Conservation (phyloP, 2,888 invertebrate species). For the Axea sp. region DNA sequence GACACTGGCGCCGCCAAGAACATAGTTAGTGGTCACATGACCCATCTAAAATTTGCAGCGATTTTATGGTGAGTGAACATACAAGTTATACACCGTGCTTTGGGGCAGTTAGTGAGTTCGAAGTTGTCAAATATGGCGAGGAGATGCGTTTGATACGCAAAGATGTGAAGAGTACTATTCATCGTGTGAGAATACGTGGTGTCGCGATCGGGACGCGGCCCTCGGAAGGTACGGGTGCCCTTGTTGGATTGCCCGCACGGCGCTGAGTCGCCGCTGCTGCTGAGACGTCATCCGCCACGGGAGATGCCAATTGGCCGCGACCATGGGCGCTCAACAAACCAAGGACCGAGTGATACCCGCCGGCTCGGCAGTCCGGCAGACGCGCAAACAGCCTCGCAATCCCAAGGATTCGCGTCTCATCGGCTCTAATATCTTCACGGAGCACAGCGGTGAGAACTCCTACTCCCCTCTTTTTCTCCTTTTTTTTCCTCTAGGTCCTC, state of each 20-base stretch:
- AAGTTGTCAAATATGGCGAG: slow-evolving; percentile 81
- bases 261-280: slow-evolving; percentile 34
- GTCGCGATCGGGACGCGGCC: slow-evolving; percentile 48
- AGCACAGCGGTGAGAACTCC: slow-evolving; percentile 91
- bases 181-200: slow-evolving; percentile 51
- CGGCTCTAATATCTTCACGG: slow-evolving; percentile 95
- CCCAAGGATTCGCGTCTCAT: slow-evolving; percentile 91
- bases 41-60: too few relatives aligned
- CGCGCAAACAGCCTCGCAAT: slow-evolving; percentile 87
- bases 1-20: too few relatives aligned
- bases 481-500: background rate
- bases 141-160: slow-evolving; percentile 71
- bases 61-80: too few relatives aligned
- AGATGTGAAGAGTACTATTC: slow-evolving; percentile 62
- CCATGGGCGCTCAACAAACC: slow-evolving; percentile 96
- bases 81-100: too few relatives aligned
- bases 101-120: slow-evolving; percentile 57
- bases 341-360: slow-evolving; percentile 90
- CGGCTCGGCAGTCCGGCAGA: slow-evolving; percentile 85
- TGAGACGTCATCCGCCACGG: slow-evolving; percentile 54
- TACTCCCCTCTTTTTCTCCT: slow-evolving; percentile 64
- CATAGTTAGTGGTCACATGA: too few relatives aligned
- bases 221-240: slow-evolving; percentile 42
- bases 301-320: slow-evolving; percentile 80
- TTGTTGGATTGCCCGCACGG: slow-evolving; percentile 41